A percentile compares a stretch with the other conserved stretches of the same genome.
Conservation (phyloP, 2,113 vertebrate genomes). For the Junco hyemalis region DNA sequence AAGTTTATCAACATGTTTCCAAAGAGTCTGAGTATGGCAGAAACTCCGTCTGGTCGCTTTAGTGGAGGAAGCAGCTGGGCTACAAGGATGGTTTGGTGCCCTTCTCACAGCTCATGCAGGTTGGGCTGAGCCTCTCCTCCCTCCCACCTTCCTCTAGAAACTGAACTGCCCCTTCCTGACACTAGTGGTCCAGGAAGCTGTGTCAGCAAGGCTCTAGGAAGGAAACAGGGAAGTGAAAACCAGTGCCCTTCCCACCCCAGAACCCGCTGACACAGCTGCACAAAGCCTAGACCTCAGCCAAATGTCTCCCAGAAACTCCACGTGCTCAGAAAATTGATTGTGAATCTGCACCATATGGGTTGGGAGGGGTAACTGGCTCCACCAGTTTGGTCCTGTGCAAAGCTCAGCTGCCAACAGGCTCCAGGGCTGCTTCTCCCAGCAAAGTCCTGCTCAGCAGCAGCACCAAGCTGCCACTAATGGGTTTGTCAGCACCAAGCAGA, state of each 20-base stretch:
- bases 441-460: background rate
- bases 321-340: background rate
- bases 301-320: background rate
- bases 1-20: conserved; percentile 67
- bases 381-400: background rate
- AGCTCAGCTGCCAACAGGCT: background rate
- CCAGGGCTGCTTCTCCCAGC: background rate
- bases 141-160: background rate
- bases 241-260: conserved; percentile 2
- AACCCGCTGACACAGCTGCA: background rate
- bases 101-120: background rate
- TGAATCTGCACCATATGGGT: background rate
- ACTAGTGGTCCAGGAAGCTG: background rate
- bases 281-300: background rate
- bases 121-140: background rate
- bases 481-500: conserved; percentile 35
- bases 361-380: background rate
- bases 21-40: conserved; percentile 65
- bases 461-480: conserved; percentile 1
- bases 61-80: conserved; percentile 68
- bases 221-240: background rate
- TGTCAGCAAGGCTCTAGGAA: conserved; percentile 6
- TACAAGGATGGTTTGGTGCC: conserved; percentile 15
- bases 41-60: conserved; percentile 55
- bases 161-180: conserved; percentile 3